Evolutionary conservation across 2,113 vertebrate genomes (phyloP).

Genomic region (Vombatus ursinus): DNA sequence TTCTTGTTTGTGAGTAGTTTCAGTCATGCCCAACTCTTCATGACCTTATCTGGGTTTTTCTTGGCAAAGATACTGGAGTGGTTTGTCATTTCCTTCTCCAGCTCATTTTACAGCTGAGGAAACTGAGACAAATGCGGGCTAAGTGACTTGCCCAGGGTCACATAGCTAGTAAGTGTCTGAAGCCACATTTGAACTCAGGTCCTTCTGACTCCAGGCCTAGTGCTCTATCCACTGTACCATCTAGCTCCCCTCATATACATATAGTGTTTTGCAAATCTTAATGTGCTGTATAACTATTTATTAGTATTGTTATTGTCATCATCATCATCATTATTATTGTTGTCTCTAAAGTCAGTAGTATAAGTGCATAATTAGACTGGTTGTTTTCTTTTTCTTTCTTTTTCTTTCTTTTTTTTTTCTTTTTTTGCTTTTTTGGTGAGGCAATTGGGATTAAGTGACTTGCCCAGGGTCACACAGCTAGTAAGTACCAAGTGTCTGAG

Average conservation of each 20-base stretch:
- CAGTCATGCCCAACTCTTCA: neutral
- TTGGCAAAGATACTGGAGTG: neutral
- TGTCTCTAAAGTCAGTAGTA: neutral
- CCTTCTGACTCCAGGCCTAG: neutral
- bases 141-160: neutral
- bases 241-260: neutral
- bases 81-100: neutral
- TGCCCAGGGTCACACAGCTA: too few relatives aligned
- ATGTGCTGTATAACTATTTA: neutral
- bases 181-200: neutral
- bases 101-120: neutral
- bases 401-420: too few relatives aligned
- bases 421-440: too few relatives aligned
- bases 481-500: too few relatives aligned
- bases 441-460: too few relatives aligned
- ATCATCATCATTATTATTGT: neutral
- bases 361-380: neutral
- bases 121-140: neutral
- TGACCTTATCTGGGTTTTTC: neutral
- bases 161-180: neutral
- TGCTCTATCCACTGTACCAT: neutral
- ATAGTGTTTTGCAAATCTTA: neutral
- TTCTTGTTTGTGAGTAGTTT: neutral
- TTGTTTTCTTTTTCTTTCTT: neutral
- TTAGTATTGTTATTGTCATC: neutral